Evolutionary conservation across 2,888 invertebrate genomes (phyloP), one percentile per base, ranked within the genome.

Genomic region (Digitonthophagus gazella): DNA sequence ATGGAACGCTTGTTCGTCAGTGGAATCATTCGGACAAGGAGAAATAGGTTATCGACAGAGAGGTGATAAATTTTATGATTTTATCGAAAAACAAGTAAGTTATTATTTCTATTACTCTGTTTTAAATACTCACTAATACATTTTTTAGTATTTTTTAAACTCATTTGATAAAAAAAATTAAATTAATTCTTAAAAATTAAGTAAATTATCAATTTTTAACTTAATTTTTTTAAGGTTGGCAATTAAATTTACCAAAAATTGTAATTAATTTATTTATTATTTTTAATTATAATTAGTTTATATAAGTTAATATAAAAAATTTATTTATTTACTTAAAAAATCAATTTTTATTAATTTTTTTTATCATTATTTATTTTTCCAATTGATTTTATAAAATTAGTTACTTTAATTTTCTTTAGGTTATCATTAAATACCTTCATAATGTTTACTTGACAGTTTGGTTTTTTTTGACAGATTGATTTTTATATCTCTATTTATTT

Each of bases 41-140:
- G 87, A 86, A 81, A 82, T 87, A 54, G 86, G 87, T 6, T 86
- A 83, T 71, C 79, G 80, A 69, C 78, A 81, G 61, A 71, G 79
- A 69, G 86, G 86, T 8, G 85, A 85, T 68, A 85, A 84, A 76
- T 82, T 85, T 4, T 83, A 85, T 15, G 90, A 90, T 69, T 83
- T 91, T 66, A 81, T 91, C 63, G 89, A 91, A 76, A 89, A 89
- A 79, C 91, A 91, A 78, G 85, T 84, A 75, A 67, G 70, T 65
- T 16, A 58, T 19, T 66, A 20, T 44, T 44, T 67, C 16, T 15
- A 18, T 44, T 2, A 56, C n/a, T n/a, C n/a, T n/a, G n/a, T n/a
- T n/a, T n/a, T n/a, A n/a, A n/a, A n/a, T n/a, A n/a, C n/a, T n/a
- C n/a, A n/a, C n/a, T 15, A 8, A 63, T 8, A 14, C n/a, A 5